Evolutionary conservation across 2,797 vertebrate species (phyloP).

Genomic region (Varecia variegata): DNA sequence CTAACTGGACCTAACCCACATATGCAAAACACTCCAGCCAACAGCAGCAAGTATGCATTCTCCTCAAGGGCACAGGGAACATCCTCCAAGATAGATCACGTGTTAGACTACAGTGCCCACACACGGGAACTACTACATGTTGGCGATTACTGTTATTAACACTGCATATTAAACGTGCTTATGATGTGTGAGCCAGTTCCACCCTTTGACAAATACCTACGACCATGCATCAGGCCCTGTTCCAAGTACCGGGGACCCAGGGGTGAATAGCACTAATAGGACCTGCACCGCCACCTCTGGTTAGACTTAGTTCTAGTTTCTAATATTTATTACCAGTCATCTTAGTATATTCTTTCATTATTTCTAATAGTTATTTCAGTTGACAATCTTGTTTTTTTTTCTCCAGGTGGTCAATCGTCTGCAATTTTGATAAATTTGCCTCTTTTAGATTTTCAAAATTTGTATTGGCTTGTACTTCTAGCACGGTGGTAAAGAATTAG

Average conservation of each 20-base stretch:
- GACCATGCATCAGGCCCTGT: not conserved
- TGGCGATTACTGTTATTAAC: not conserved
- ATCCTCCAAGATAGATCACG: not conserved
- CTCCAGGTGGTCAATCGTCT: not conserved
- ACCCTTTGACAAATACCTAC: not conserved
- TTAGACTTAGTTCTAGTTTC: not conserved
- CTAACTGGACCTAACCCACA: not conserved
- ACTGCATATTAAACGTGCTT: not conserved
- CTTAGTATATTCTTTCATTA: not conserved
- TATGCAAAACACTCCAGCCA: not conserved
- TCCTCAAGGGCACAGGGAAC: not conserved
- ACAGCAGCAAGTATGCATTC: not conserved
- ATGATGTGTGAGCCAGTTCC: not conserved
- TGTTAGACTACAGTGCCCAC: not conserved
- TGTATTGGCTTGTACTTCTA: not conserved
- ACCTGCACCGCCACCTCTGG: not conserved
- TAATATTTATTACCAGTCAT: not conserved
- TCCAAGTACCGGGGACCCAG: not conserved
- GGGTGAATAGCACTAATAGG: not conserved
- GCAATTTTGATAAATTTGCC: not conserved
- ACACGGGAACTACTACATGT: accelerated
- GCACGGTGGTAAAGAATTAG: not conserved
- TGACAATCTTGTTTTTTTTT: not conserved
- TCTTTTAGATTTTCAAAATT: slow-evolving; percentile 25
- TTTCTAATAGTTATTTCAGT: not conserved